Base-by-base conservation (phyloP, 2,113 vertebrate species). In the Pelecanus crispus region DNA sequence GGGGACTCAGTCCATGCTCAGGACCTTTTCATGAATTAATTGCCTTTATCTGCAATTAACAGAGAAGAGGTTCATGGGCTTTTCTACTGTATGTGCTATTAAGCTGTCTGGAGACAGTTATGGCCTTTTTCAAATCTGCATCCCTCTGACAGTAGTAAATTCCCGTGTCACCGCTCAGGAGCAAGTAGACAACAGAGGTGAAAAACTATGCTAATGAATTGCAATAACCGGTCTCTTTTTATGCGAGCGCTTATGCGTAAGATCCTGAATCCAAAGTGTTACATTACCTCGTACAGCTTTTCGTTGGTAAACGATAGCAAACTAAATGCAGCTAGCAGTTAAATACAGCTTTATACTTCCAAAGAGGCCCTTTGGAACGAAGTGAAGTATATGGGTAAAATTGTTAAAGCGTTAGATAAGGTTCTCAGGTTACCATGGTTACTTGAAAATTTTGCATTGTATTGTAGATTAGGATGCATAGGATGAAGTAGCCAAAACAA, bases 381-480 rank as follows among this genome's bases (percentile, higher is more conserved):
- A 73, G 86, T 97, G 87, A 93, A 97, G 88, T 94, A 66, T 94
- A 86, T 97, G 95, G 94, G 86, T 82, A 90, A 92, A 97, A 92
- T 70, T 89, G 92, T 72, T 92, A 77, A 87, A 95, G 58, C 2
- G 1, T 90, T 95, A 82, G 92, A 94, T 88, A 96, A 97, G 81
- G 86, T 96, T 97, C 89, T 96, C 1, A 32, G 73, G 98, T 98
- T 98, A 86, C 98, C 96, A 98, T 98, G 97, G 98, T 92, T 97
- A 98, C 97, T 93, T 94, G 86, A 83, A 91, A 93, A 92, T 94
- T 97, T 97, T 97, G 91, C 85, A 87, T 96, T 96, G 92, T 94
- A 42, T 96, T 44, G 58, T 95, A 81, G 93, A 97, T 95, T 97
- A 96, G 91, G 91, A 97, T 98, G 94, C 97, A 97, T 91, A 86